Base-by-base conservation (phyloP, 2,113 vertebrate genomes). In the Hystrix brachyura region DNA sequence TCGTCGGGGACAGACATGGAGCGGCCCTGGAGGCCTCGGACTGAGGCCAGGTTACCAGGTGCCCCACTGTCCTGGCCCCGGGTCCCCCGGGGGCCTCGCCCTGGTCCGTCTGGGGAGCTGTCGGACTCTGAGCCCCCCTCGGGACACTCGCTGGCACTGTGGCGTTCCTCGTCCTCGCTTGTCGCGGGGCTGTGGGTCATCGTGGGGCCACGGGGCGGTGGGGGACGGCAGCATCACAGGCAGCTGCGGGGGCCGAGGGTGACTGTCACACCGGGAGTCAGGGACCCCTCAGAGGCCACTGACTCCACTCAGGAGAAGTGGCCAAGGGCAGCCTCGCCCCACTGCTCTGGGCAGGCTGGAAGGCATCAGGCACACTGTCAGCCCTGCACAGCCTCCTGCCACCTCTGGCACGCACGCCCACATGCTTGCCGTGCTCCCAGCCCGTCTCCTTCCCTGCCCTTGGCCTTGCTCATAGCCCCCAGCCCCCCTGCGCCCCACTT, bases 141-240 rank as follows among this genome's bases (percentile, higher is more conserved):
- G 57, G 99, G 99, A 86, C 99, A 99, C 97, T 99, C 99, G 84
- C 99, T 99, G 99, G 99, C 99, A 96, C 99, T 99, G 98, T 99
- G 99, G 96, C 98, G 99, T 98, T 99, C 99, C 98, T 99, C 99
- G 74, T 97, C 97, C 99, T 99, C 99, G 97, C 99, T 99, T 97
- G 99, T 99, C 98, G 99, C 99, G 98, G 99, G 99, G 98, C 99
- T 99, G 98, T 99, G 99, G 96, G 99, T 99, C 99, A 99, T 99
- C 78, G 98, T 99, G 99, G 99, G 99, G 99, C 98, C 98, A 99
- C 98, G 99, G 97, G 98, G 98, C 98, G 98, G 97, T 93, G 97
- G 98, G 98, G 96, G 98, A 98, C 91, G 94, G 98, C 98, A 98
- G 97, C 98, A 98, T 98, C 97, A 98, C 98, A 98, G 98, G 98